Conservation (phyloP, 2,113 vertebrate genomes). For the Caloenas nicobarica region DNA sequence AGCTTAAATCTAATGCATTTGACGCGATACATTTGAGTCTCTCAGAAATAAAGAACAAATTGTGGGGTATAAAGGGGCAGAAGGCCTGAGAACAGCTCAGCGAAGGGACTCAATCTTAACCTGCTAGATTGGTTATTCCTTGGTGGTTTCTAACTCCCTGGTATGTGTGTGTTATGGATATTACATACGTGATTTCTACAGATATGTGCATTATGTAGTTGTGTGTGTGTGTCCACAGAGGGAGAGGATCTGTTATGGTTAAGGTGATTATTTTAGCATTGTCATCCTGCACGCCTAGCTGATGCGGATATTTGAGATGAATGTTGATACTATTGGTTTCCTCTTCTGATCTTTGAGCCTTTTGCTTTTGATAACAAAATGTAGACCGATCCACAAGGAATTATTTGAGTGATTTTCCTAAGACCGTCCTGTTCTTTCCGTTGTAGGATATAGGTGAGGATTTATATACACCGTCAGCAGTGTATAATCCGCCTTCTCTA, state of each 20-base stretch:
- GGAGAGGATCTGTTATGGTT: neutral
- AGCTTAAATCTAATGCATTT: too few species aligned
- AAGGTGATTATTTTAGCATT: neutral
- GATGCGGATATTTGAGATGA: neutral
- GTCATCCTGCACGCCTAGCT: neutral
- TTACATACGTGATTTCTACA: rapidly evolving
- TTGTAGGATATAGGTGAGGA: neutral
- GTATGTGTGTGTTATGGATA: rapidly evolving
- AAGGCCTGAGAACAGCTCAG: too few species aligned
- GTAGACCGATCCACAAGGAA: neutral
- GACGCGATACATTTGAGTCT: too few species aligned
- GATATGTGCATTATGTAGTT: neutral
- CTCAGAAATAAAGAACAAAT: too few species aligned
- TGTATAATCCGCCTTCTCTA: neutral
- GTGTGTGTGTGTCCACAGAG: rapidly evolving
- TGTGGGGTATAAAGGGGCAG: too few species aligned
- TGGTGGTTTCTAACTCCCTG: neutral
- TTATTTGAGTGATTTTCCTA: neutral
- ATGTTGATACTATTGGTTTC: neutral
- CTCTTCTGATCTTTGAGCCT: neutral
- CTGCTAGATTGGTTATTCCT: too few species aligned
- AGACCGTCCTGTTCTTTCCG: neutral
- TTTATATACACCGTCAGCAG: neutral
- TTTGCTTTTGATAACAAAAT: neutral
- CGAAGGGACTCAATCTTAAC: neutral